Evolutionary conservation across 2,113 vertebrate species (phyloP), one percentile per base, ranked within the genome.

Genomic region (Coracopsis vasa): DNA sequence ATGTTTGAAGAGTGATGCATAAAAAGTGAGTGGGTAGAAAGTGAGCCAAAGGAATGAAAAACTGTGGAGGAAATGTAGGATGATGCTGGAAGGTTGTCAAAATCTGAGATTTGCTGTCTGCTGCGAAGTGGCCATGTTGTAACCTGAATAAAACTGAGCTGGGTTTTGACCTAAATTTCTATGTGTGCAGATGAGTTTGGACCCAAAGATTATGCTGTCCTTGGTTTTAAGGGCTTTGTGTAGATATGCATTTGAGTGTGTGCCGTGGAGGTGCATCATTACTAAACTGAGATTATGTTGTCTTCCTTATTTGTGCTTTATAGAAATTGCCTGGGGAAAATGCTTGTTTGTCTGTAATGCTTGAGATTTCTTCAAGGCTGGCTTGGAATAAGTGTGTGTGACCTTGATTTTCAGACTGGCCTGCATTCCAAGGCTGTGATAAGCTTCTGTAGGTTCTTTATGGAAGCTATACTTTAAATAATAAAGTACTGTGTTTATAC

Each of bases 71-170:
- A 95, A 94, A 75, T 87, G 93, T 95, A 84, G 91, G 95, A 91
- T 95, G 96, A 51, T 92, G 83, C 86, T 97, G 95, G 95, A 94
- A 94, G 29, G 23, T 44, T 96, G 89, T 94, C 96, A 97, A 90
- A 94, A 86, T 77, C 94, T 41, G 77, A 94, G 80, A 64, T 81
- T 86, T 3, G 45, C 81, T 90, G 83, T 95, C 92, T 95, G 77
- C 80, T 92, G 77, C 1, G 1, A 80, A 92, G 72, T 50, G 80
- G 93, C 86, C 93, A 91, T 91, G 96, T 94, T 94, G 72, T 80
- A 96, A 94, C 95, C 80, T 73, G 86, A 95, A 67, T 84, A 50
- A 88, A 95, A 9, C 74, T 21, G 86, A 83, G 60, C 20, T 92
- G 50, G 35, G 50, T 66, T 95, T 86, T 91, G 91, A 95, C 93